These are phyloP conservation scores for Plagodis dolabraria DNA, from an alignment of 2,888 invertebrate genomes.

Conservation along the genomic window DNA sequence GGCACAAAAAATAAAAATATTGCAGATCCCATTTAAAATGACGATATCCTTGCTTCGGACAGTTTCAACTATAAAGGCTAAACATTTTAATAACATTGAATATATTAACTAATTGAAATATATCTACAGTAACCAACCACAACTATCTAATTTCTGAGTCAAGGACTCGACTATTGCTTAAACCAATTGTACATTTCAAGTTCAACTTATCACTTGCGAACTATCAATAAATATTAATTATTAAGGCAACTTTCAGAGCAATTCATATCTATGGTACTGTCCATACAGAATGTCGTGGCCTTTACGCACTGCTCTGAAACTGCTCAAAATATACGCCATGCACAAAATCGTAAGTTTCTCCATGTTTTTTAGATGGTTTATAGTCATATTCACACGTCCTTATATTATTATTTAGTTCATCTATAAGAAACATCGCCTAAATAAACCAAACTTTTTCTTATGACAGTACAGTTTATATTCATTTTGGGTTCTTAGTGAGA, in stretches of 20 bases:
- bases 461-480: too few relatives aligned
- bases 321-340: too few relatives aligned
- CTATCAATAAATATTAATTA: constrained; percentile 3
- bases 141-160: constrained; percentile 9
- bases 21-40: neutral
- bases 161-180: constrained; percentile 22
- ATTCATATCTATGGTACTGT: neutral
- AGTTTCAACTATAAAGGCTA: neutral
- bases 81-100: constrained; percentile 8
- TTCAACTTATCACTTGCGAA: constrained; percentile 7
- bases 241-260: too few relatives aligned
- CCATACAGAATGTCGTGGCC: too few relatives aligned
- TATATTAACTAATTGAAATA: constrained; percentile 9
- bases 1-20: neutral
- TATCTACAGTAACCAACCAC: constrained; percentile 2
- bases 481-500: too few relatives aligned
- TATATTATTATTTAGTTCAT: too few relatives aligned
- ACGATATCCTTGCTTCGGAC: neutral
- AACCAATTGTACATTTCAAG: constrained; percentile 14
- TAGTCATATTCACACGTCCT: too few relatives aligned
- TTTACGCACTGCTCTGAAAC: too few relatives aligned
- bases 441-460: too few relatives aligned
- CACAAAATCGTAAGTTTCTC: too few relatives aligned
- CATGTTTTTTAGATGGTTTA: too few relatives aligned
- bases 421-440: too few relatives aligned